A percentile compares a stretch with the other conserved stretches of the same genome.
Evolutionary conservation across 2,888 invertebrate species (phyloP).

Genomic region (Belgica antarctica): DNA sequence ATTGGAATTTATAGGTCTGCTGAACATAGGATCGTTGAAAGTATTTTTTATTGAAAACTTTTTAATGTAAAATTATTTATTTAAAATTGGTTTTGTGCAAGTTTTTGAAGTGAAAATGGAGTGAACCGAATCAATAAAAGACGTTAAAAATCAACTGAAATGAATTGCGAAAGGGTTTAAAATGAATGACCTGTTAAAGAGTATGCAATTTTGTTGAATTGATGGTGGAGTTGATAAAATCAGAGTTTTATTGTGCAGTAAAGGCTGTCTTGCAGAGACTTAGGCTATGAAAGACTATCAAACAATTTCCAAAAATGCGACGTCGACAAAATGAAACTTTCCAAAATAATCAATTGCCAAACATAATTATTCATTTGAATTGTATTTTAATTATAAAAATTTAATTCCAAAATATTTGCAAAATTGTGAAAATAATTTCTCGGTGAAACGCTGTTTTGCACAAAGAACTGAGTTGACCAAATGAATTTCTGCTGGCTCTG

Average conservation of each 20-base stretch:
- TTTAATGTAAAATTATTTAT: background rate
- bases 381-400: conserved; percentile 32
- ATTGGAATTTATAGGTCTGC: conserved; percentile 43
- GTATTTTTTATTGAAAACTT: background rate
- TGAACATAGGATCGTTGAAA: background rate
- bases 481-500: conserved; percentile 15
- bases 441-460: too few species aligned
- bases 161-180: background rate
- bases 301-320: background rate
- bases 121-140: too few species aligned
- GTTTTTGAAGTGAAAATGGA: too few species aligned
- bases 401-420: conserved; percentile 16
- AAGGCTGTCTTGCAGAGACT: too few species aligned
- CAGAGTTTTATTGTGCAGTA: too few species aligned
- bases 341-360: conserved; percentile 29
- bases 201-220: background rate
- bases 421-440: conserved; percentile 4
- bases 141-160: conserved; percentile 26
- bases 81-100: background rate
- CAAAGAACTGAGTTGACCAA: conserved; percentile 8
- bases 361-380: conserved; percentile 38
- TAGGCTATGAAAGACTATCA: background rate
- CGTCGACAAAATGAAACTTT: background rate
- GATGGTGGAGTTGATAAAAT: background rate
- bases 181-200: background rate